Conservation (phyloP, 2,888 invertebrate genomes). For the Fragum sueziense region DNA sequence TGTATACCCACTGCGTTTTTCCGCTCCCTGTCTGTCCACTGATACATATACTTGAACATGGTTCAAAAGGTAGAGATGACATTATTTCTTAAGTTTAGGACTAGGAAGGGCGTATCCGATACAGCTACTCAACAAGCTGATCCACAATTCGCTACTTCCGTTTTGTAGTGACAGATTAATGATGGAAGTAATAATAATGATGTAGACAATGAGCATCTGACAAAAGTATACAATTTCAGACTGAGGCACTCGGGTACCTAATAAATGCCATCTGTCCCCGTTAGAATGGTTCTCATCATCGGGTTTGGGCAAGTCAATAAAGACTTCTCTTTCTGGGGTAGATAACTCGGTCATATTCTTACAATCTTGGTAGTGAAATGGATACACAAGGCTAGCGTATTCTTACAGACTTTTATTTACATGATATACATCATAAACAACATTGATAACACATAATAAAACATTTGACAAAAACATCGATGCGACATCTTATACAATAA, state of each 20-base stretch:
- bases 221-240: conserved; percentile 59
- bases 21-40: conserved; percentile 48
- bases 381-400: no score
- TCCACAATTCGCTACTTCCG: conserved; percentile 36
- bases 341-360: conserved; percentile 19
- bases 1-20: conserved; percentile 50
- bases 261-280: conserved; percentile 45
- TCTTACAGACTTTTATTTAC: no score
- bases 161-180: conserved; percentile 44
- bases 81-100: conserved; percentile 45
- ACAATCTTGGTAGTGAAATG: no score
- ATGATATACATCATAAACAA: no score
- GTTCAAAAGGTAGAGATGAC: conserved; percentile 38
- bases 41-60: conserved; percentile 52
- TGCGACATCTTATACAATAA: no score
- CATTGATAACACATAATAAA: no score
- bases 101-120: conserved; percentile 36
- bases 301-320: conserved; percentile 20
- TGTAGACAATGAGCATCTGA: conserved; percentile 52
- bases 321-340: conserved; percentile 28
- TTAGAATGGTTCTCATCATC: conserved; percentile 21
- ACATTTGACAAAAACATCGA: no score
- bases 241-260: conserved; percentile 40
- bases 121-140: conserved; percentile 41
- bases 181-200: conserved; percentile 50